Conservation (phyloP, 2,113 vertebrate species). For the Sula dactylatra region DNA sequence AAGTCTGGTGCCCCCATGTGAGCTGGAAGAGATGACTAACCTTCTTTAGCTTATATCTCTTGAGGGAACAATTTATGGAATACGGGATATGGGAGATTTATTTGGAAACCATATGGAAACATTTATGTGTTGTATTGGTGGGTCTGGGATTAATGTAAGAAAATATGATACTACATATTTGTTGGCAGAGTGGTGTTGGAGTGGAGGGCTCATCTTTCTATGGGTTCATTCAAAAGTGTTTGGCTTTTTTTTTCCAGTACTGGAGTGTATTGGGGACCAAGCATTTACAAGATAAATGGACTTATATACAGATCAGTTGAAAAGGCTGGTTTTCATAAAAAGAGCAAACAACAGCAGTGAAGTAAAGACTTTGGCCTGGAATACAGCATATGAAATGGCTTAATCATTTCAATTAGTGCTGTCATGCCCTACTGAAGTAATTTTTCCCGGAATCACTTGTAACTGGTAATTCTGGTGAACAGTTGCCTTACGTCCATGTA, state of each 20-base stretch:
- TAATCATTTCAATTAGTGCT: not conserved
- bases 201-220: not conserved
- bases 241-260: not conserved
- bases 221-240: not conserved
- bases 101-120: constrained; percentile 26
- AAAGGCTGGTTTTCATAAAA: not conserved
- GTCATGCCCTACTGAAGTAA: not conserved
- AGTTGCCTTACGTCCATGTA: not conserved
- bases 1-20: not conserved
- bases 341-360: not conserved
- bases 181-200: not conserved
- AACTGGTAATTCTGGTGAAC: not conserved
- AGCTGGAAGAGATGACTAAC: not conserved
- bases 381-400: not conserved
- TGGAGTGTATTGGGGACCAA: not conserved
- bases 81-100: not conserved
- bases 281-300: not conserved
- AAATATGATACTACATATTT: not conserved
- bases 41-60: not conserved
- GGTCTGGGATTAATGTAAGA: not conserved
- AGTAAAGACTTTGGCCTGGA: not conserved
- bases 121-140: not conserved
- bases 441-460: not conserved
- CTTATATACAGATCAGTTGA: not conserved
- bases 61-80: not conserved